A percentile compares a stretch with the other conserved stretches of the same genome.
Conservation (phyloP, 2,888 invertebrate species). For the Drosophila quinaria region DNA sequence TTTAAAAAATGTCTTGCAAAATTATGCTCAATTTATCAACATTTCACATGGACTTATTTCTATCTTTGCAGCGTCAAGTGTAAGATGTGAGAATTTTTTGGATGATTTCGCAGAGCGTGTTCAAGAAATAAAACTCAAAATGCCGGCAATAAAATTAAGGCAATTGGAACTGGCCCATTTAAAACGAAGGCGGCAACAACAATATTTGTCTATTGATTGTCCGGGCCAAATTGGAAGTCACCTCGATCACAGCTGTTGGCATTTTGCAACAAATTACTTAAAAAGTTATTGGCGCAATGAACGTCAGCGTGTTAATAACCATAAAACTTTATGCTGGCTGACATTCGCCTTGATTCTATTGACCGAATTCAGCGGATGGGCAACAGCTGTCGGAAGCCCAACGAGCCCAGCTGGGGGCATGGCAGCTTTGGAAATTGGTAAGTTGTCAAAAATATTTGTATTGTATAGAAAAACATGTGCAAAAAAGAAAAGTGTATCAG, state of each 20-base stretch:
- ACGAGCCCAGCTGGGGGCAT: slow-evolving; percentile 34
- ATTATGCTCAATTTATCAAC: slow-evolving; percentile 44
- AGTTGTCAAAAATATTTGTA: slow-evolving; percentile 51
- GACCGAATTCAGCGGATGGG: slow-evolving; percentile 44
- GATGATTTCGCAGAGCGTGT: slow-evolving; percentile 36
- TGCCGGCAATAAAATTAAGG: slow-evolving; percentile 75
- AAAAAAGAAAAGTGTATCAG: not conserved
- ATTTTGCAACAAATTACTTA: slow-evolving; percentile 82
- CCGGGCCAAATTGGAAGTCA: slow-evolving; percentile 23
- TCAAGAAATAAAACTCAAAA: slow-evolving; percentile 56
- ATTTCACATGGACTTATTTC: slow-evolving; percentile 6
- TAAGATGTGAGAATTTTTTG: slow-evolving; percentile 38
- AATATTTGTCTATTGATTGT: slow-evolving; percentile 50
- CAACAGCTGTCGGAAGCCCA: slow-evolving; percentile 38
- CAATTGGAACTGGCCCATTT: slow-evolving; percentile 69
- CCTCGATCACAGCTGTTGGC: slow-evolving; percentile 61
- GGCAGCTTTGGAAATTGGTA: slow-evolving; percentile 79
- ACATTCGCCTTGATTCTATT: slow-evolving; percentile 83
- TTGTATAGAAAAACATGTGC: not conserved
- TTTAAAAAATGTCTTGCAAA: slow-evolving; percentile 50
- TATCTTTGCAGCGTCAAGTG: slow-evolving; percentile 46
- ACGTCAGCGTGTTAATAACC: slow-evolving; percentile 79
- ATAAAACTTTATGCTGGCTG: slow-evolving; percentile 83
- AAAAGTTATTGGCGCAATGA: slow-evolving; percentile 81
- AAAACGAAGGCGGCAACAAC: slow-evolving; percentile 28